Percentiles rank a stretch among this genome's conserved stretches.
phyloP scores from a whole-genome alignment of 2,797 vertebrate species.

The Thripadectes ignobilis region DNA sequence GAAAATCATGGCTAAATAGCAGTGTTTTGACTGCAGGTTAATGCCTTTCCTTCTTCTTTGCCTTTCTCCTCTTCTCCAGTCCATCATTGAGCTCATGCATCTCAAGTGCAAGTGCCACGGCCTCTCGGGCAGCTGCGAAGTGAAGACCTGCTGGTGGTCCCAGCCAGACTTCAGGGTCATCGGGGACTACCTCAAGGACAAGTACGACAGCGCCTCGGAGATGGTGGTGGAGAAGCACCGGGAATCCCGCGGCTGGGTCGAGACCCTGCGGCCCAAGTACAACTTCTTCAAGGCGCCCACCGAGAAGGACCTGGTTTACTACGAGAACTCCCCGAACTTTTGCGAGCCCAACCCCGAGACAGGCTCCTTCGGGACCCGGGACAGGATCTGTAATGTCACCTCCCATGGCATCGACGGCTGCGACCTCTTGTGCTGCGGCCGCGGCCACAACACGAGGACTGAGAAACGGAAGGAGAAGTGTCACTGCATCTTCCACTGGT shows the following conservation, averaged over 20 bases:
- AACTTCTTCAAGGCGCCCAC: constrained; percentile 96
- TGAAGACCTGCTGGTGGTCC: constrained; percentile 99
- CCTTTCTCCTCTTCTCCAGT: constrained; percentile 75
- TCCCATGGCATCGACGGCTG: constrained; percentile 97
- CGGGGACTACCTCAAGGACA: constrained; percentile 98
- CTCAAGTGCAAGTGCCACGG: constrained; percentile 98
- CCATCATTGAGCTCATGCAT: constrained; percentile 93
- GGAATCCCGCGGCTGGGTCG: constrained; percentile 97
- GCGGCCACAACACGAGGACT: constrained; percentile 94
- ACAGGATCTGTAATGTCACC: constrained; percentile 92
- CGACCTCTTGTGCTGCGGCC: constrained; percentile 94
- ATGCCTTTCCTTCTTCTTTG: background rate
- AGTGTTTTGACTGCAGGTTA: background rate
- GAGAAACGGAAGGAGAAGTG: constrained; percentile 96
- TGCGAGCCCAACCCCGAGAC: constrained; percentile 95
- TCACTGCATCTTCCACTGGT: constrained; percentile 98
- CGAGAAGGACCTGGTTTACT: constrained; percentile 95
- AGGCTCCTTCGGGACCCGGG: constrained; percentile 94
- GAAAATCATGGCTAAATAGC: background rate
- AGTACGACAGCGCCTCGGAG: constrained; percentile 97
- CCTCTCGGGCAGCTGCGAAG: constrained; percentile 96
- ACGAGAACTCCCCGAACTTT: constrained; percentile 95
- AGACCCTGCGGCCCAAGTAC: constrained; percentile 93
- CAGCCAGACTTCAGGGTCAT: constrained; percentile 95
- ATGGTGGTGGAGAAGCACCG: constrained; percentile 98